A percentile compares a stretch with the other conserved stretches of the same genome.
Conservation (phyloP, 2,888 invertebrate genomes). For the Zaprionus lineosus region DNA sequence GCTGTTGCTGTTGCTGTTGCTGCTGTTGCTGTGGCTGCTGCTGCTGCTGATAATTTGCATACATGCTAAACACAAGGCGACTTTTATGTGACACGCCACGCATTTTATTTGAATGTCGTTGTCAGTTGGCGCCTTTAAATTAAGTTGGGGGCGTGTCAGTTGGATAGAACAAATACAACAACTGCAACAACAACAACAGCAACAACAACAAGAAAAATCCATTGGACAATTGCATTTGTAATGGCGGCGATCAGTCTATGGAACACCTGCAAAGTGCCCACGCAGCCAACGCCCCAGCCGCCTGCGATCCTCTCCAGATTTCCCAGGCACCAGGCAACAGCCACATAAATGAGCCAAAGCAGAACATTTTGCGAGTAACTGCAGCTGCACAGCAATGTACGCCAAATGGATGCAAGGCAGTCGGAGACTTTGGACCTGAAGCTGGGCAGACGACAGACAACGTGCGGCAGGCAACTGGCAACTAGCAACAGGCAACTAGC, state of each 20-base stretch:
- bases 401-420: conserved; percentile 9
- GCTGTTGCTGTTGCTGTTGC: conserved; percentile 29
- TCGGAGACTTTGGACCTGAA: conserved; percentile 9
- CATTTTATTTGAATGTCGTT: conserved; percentile 61
- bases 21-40: conserved; percentile 33
- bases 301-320: conserved; percentile 35
- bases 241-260: conserved; percentile 72
- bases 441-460: not conserved
- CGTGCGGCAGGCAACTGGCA: conserved; percentile 4
- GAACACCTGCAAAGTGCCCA: conserved; percentile 71
- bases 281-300: conserved; percentile 27
- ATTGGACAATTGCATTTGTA: conserved; percentile 40
- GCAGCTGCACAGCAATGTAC: conserved; percentile 54
- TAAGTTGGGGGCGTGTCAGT: conserved; percentile 37
- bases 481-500: not conserved
- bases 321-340: conserved; percentile 36
- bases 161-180: not conserved
- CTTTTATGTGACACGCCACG: conserved; percentile 54
- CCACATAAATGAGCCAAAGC: conserved; percentile 35
- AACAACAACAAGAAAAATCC: not conserved
- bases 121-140: conserved; percentile 58
- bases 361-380: conserved; percentile 37
- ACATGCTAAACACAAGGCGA: conserved; percentile 52
- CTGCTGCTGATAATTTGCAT: conserved; percentile 64
- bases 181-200: not conserved